Conservation (phyloP, 2,113 vertebrate genomes). For the Dicentrarchus labrax region DNA sequence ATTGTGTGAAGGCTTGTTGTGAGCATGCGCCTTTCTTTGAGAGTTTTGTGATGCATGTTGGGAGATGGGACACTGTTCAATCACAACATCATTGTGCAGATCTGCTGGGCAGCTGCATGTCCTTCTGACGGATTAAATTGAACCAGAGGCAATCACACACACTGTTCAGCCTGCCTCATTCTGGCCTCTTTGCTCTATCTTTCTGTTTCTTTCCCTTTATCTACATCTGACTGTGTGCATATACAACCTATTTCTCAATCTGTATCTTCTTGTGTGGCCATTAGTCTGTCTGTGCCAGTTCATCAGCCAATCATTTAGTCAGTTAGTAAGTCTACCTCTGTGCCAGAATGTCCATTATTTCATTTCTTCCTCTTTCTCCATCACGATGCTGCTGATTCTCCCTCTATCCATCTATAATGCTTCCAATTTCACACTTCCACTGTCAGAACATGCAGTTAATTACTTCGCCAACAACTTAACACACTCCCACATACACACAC, state of each 20-base stretch:
- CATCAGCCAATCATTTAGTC: conserved; percentile 43
- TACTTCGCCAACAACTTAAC: conserved; percentile 41
- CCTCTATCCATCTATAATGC: conserved; percentile 38
- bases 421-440: conserved; percentile 67
- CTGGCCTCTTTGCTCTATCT: background rate
- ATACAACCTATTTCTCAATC: background rate
- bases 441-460: conserved; percentile 67
- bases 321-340: conserved; percentile 9
- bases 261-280: conserved; percentile 2
- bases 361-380: conserved; percentile 30
- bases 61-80: conserved; percentile 23
- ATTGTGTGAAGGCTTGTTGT: background rate
- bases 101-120: conserved; percentile 22
- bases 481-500: conserved; percentile 21
- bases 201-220: conserved; percentile 19
- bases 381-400: conserved; percentile 24
- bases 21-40: background rate
- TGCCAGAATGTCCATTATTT: conserved; percentile 50
- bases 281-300: conserved; percentile 34
- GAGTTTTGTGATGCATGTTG: conserved; percentile 3
- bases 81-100: conserved; percentile 32
- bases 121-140: conserved; percentile 49
- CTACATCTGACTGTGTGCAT: background rate
- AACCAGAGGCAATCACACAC: conserved; percentile 28
- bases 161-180: background rate